Conservation (phyloP, 2,797 vertebrate species). For the Danio kyathit region DNA sequence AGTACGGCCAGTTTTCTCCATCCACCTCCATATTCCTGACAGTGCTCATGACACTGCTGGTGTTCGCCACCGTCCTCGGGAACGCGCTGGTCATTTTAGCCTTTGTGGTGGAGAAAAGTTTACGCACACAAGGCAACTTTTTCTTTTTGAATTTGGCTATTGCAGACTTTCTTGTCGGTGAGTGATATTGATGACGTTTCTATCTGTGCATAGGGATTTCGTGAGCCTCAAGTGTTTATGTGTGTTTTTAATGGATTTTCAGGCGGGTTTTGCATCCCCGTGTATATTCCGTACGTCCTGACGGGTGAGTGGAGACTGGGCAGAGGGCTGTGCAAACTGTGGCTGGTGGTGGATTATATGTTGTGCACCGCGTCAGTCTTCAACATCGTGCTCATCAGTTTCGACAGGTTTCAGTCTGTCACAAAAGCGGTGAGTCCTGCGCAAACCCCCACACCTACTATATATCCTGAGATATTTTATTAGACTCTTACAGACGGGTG, state of each 20-base stretch:
- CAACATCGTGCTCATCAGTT: conserved; percentile 83
- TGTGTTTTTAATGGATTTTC: conserved; percentile 14
- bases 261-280: conserved; percentile 82
- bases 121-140: conserved; percentile 78
- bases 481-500: too few relatives aligned
- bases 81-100: conserved; percentile 80
- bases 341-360: conserved; percentile 80
- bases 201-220: neutral
- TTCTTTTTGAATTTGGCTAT: conserved; percentile 84
- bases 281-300: conserved; percentile 81
- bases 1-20: conserved; percentile 69
- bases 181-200: conserved; percentile 31
- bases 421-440: conserved; percentile 75
- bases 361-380: conserved; percentile 81
- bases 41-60: conserved; percentile 78
- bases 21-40: conserved; percentile 70
- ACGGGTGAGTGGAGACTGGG: conserved; percentile 78
- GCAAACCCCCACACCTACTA: too few relatives aligned
- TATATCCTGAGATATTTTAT: too few relatives aligned
- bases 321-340: conserved; percentile 77
- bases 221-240: neutral
- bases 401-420: conserved; percentile 79
- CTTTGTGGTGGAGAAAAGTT: conserved; percentile 77
- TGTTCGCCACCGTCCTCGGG: conserved; percentile 76
- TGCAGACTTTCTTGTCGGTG: conserved; percentile 79